A percentile compares a stretch with the other conserved stretches of the same genome.
Conservation (phyloP, 2,113 vertebrate species). For the Cryptomyrus ogoouensis region DNA sequence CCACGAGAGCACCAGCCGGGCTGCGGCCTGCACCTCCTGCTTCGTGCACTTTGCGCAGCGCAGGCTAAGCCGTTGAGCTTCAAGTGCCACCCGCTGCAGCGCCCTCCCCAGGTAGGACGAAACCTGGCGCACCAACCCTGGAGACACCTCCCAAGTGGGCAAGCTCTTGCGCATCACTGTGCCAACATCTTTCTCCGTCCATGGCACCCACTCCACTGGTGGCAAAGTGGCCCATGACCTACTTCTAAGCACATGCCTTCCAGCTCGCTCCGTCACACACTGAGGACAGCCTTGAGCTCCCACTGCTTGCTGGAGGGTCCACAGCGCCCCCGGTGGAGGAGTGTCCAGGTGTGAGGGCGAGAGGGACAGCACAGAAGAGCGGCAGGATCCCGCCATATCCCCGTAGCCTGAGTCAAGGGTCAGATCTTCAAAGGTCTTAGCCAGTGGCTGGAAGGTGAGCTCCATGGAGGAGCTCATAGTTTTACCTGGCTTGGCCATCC, state of each 20-base stretch:
- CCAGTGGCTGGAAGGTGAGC: conserved; percentile 44
- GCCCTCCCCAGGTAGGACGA: conserved; percentile 51
- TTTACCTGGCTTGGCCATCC: background rate
- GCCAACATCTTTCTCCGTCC: conserved; percentile 65
- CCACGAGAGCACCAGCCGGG: conserved; percentile 68
- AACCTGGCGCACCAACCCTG: conserved; percentile 75
- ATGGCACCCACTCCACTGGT: conserved; percentile 67
- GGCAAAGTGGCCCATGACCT: conserved; percentile 59
- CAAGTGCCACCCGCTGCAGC: conserved; percentile 60
- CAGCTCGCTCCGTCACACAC: background rate
- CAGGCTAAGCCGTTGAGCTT: conserved; percentile 67
- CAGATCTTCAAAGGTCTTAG: conserved; percentile 72
- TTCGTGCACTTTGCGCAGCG: conserved; percentile 68
- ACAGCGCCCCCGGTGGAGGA: conserved; percentile 54
- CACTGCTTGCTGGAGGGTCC: background rate
- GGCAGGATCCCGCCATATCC: conserved; percentile 69
- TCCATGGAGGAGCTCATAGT: background rate
- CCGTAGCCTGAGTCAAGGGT: conserved; percentile 76
- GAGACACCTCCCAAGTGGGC: conserved; percentile 68
- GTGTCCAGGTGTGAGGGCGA: conserved; percentile 60
- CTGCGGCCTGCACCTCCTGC: conserved; percentile 64
- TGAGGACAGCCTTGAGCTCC: conserved; percentile 6
- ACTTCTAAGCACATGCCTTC: background rate
- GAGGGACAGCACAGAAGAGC: conserved; percentile 71
- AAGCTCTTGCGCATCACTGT: conserved; percentile 58